A percentile compares a stretch with the other conserved stretches of the same genome.
These are phyloP conservation scores for Characodon lateralis DNA, from an alignment of 2,797 vertebrate species.

Conservation along the genomic window DNA sequence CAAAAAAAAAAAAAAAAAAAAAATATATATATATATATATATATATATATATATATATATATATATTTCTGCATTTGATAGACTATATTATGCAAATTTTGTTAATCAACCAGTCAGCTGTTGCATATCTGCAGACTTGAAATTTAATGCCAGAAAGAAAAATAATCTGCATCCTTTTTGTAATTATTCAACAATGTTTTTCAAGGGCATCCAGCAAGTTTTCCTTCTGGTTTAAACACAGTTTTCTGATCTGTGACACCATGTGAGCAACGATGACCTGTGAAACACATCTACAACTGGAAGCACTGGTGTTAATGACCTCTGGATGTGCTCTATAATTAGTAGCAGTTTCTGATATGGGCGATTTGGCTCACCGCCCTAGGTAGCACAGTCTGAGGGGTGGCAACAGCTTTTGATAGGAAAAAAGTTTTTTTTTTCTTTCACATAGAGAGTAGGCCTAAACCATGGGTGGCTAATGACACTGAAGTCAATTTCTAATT, in stretches of 20 bases:
- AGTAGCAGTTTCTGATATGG: neutral
- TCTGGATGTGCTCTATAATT: neutral
- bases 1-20: too few relatives aligned
- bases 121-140: neutral
- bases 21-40: too few relatives aligned
- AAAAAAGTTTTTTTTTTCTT: neutral
- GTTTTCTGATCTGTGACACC: slow-evolving; percentile 9
- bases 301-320: neutral
- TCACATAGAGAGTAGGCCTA: neutral
- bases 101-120: neutral
- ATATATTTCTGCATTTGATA: too few relatives aligned
- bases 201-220: neutral
- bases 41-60: too few relatives aligned
- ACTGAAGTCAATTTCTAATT: neutral
- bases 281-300: slow-evolving; percentile 1
- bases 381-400: neutral
- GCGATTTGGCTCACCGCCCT: neutral
- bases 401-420: neutral
- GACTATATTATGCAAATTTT: neutral
- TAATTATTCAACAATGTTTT: slow-evolving; percentile 18
- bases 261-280: slow-evolving; percentile 18
- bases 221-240: slow-evolving; percentile 6
- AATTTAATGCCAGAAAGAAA: neutral
- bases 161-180: slow-evolving; percentile 1
- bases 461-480: neutral